phyloP scores from a whole-genome alignment of 2,113 vertebrate species.

The Microcebus tavaratra region DNA sequence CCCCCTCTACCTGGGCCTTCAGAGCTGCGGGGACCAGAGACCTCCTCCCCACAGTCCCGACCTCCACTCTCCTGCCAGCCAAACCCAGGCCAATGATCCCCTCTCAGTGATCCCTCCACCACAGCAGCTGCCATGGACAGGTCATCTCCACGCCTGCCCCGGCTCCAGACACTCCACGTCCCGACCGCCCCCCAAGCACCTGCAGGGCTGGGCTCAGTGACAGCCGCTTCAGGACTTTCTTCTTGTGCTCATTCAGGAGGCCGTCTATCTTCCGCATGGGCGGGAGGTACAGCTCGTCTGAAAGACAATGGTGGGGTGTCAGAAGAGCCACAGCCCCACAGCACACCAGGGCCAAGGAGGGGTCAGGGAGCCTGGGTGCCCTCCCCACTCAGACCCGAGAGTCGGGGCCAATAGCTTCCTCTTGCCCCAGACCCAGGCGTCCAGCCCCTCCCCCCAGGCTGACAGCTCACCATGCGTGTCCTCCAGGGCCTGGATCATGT shows the following conservation, averaged over 20 bases:
- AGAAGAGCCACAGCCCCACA: not conserved
- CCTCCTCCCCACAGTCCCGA: no score
- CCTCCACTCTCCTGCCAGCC: not conserved
- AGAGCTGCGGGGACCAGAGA: not conserved
- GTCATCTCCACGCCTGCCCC: no score
- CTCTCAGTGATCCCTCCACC: not conserved
- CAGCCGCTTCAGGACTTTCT: slow-evolving; percentile 90
- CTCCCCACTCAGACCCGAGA: not conserved
- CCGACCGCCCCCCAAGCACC: slow-evolving; percentile 46
- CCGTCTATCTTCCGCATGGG: slow-evolving; percentile 95
- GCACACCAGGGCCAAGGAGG: accelerated
- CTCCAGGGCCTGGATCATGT: slow-evolving; percentile 97
- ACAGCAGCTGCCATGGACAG: accelerated
- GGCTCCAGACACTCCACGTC: accelerated
- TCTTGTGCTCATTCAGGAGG: slow-evolving; percentile 93
- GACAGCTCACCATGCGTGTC: slow-evolving; percentile 90
- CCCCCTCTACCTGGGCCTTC: no score
- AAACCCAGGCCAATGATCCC: not conserved
- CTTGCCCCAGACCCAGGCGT: not conserved
- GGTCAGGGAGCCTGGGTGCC: not conserved
- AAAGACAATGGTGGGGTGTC: not conserved
- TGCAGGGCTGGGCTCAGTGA: slow-evolving; percentile 91
- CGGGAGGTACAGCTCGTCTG: slow-evolving; percentile 92
- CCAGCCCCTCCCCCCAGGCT: not conserved
- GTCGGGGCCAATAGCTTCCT: not conserved